Conservation (phyloP, 2,113 vertebrate genomes). For the Tretioscincus oriximinensis region DNA sequence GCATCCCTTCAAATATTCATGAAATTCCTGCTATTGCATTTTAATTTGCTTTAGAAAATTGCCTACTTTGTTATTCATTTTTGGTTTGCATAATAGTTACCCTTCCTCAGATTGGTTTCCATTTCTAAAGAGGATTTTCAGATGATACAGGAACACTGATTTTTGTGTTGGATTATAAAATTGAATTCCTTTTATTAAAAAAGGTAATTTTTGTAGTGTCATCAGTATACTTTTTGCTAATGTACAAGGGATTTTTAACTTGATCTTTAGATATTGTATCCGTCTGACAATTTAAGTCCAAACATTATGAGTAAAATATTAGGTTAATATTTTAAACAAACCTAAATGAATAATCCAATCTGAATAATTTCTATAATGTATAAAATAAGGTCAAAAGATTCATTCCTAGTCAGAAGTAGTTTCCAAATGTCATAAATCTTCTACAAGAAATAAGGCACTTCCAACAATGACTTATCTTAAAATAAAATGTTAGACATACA, state of each 20-base stretch:
- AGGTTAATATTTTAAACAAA: neutral
- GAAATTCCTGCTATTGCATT: constrained; percentile 60
- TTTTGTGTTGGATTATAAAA: constrained; percentile 58
- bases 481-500: neutral
- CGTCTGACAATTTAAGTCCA: constrained; percentile 12
- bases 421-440: constrained; percentile 32
- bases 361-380: constrained; percentile 51
- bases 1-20: constrained; percentile 62
- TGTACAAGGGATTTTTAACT: constrained; percentile 36
- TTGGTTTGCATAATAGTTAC: constrained; percentile 64
- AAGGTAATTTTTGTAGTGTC: constrained; percentile 47
- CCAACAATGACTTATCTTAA: constrained; percentile 21
- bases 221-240: constrained; percentile 39
- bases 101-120: constrained; percentile 45
- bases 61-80: constrained; percentile 65
- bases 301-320: neutral
- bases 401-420: constrained; percentile 24
- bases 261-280: constrained; percentile 29
- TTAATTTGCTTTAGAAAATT: constrained; percentile 70
- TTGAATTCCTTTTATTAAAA: constrained; percentile 61
- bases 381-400: constrained; percentile 41
- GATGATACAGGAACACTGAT: constrained; percentile 29
- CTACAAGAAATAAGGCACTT: constrained; percentile 19
- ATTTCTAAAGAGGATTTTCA: constrained; percentile 48
- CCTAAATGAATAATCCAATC: constrained; percentile 39